phyloP scores from a whole-genome alignment of 2,888 invertebrate species.

The Laothoe populi region DNA sequence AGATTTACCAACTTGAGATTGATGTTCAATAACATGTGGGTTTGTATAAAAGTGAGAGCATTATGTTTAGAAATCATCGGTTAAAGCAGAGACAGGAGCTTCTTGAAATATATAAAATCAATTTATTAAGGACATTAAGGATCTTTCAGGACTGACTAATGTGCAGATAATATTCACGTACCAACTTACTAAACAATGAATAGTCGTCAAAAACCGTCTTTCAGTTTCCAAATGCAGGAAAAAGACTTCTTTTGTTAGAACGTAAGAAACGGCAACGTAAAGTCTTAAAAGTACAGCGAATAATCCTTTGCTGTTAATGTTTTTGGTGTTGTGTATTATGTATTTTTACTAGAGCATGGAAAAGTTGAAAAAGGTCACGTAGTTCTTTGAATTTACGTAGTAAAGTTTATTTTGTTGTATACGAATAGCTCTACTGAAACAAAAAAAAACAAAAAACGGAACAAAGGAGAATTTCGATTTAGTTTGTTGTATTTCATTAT shows the following conservation, averaged over 20 bases:
- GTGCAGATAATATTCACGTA: too few species aligned
- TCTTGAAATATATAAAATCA: not conserved
- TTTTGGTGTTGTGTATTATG: conserved; percentile 35
- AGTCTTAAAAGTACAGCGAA: not conserved
- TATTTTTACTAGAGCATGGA: conserved; percentile 36
- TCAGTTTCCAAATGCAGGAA: conserved; percentile 1
- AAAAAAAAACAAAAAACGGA: too few species aligned
- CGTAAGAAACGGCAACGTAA: not conserved
- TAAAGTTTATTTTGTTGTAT: too few species aligned
- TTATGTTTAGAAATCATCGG: not conserved
- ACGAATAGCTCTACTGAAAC: too few species aligned
- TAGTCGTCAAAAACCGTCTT: not conserved
- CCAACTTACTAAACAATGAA: not conserved
- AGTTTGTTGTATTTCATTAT: too few species aligned
- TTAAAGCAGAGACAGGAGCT: not conserved
- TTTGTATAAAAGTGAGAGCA: not conserved
- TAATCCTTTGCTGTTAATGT: conserved; percentile 2
- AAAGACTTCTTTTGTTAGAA: conserved; percentile 3
- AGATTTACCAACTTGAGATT: not conserved
- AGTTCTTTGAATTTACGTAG: not conserved
- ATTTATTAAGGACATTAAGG: too few species aligned
- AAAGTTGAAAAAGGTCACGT: conserved; percentile 14
- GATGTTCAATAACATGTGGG: not conserved
- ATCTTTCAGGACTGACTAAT: too few species aligned
- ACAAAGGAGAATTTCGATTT: too few species aligned